These are phyloP conservation scores for Alaudala cheleensis DNA, from an alignment of 2,113 vertebrate species.

Conservation along the genomic window DNA sequence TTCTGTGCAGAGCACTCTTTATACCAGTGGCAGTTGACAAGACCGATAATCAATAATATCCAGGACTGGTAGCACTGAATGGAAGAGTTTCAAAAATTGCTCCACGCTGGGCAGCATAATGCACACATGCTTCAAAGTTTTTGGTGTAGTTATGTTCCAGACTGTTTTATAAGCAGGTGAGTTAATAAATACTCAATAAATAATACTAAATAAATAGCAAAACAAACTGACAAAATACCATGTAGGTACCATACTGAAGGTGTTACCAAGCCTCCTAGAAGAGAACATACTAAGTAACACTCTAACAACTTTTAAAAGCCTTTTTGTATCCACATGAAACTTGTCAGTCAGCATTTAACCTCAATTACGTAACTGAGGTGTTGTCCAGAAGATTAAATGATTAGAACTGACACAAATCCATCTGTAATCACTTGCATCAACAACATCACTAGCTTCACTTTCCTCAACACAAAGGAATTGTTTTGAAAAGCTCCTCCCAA, in stretches of 20 bases:
- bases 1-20: not conserved
- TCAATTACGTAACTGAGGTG: not conserved
- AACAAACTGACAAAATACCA: not conserved
- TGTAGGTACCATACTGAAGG: not conserved
- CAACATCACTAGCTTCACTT: too few species aligned
- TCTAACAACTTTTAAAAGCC: not conserved
- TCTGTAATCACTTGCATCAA: not conserved
- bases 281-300: not conserved
- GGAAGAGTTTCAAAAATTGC: not conserved
- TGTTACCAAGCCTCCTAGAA: not conserved
- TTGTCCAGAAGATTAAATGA: not conserved
- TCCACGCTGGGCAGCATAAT: not conserved
- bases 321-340: not conserved
- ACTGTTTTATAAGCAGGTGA: not conserved
- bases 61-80: not conserved
- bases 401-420: not conserved
- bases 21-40: not conserved
- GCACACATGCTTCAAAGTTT: not conserved
- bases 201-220: not conserved
- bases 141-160: not conserved
- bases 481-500: constrained; percentile 24
- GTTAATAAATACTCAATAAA: not conserved
- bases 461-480: constrained; percentile 21
- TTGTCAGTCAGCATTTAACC: not conserved
- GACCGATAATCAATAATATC: not conserved